Percentiles rank a stretch among this genome's conserved stretches.
Evolutionary conservation across 2,113 vertebrate species (phyloP).

Genomic region (Seriola dumerili): DNA sequence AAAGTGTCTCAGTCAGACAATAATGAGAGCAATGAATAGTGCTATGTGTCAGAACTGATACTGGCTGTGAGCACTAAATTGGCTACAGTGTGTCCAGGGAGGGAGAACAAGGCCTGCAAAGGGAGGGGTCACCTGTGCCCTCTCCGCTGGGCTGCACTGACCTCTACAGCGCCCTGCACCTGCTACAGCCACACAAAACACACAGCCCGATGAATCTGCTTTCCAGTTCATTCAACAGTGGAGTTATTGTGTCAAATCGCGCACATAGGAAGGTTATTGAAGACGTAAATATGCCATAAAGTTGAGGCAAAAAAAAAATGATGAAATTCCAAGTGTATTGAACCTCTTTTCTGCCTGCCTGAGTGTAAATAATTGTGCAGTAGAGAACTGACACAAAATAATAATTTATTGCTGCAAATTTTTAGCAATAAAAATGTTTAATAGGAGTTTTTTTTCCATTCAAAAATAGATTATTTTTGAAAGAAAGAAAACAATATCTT

Average conservation of each 20-base stretch:
- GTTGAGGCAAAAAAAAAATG: background rate
- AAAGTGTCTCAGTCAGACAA: constrained; percentile 68
- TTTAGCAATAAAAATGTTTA: background rate
- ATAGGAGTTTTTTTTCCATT: background rate
- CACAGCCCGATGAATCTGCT: constrained; percentile 24
- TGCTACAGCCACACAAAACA: constrained; percentile 45
- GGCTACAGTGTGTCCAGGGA: constrained; percentile 60
- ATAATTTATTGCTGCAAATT: background rate
- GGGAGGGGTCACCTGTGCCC: constrained; percentile 48
- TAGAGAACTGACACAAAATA: background rate
- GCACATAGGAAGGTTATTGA: constrained; percentile 2
- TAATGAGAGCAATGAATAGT: constrained; percentile 81
- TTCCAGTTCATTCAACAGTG: constrained; percentile 47
- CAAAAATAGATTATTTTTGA: background rate
- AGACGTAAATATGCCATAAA: constrained; percentile 8
- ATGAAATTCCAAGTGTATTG: background rate
- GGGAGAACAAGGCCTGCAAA: constrained; percentile 30
- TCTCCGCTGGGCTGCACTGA: constrained; percentile 58
- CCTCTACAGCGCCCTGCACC: constrained; percentile 59
- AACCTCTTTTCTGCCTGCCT: background rate
- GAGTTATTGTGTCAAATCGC: constrained; percentile 12
- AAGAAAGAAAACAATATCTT: background rate
- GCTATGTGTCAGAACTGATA: constrained; percentile 61
- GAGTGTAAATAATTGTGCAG: background rate
- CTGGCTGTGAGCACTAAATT: constrained; percentile 70